phyloP scores from a whole-genome alignment of 2,113 vertebrate genomes.

The Corythaeola cristata region DNA sequence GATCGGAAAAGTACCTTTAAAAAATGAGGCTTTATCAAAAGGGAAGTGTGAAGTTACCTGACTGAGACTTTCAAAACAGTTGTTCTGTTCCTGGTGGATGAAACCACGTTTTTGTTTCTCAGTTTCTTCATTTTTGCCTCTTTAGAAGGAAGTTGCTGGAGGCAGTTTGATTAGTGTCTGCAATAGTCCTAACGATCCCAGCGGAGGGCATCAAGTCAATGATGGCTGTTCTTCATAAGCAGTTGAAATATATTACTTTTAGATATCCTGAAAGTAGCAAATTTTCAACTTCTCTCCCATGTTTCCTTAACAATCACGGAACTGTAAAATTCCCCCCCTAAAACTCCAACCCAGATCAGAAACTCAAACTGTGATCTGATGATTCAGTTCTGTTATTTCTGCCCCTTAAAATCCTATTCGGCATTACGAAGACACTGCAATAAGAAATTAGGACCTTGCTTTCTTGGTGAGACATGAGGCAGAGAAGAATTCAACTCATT shows the following conservation, averaged over 20 bases:
- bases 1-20: background rate
- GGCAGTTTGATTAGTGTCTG: background rate
- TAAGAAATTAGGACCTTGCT: background rate
- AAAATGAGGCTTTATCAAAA: background rate
- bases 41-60: background rate
- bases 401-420: background rate
- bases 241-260: background rate
- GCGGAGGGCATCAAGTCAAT: background rate
- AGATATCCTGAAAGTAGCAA: background rate
- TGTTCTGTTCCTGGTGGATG: background rate
- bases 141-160: background rate
- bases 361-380: background rate
- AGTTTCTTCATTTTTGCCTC: background rate
- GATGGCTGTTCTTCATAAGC: background rate
- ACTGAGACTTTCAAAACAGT: background rate
- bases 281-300: background rate
- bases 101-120: background rate
- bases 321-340: background rate
- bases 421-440: background rate
- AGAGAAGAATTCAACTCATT: background rate
- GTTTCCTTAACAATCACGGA: background rate
- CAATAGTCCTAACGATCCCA: background rate
- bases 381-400: slow-evolving; percentile 5
- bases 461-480: background rate
- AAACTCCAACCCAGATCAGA: background rate